Percentiles rank a stretch among this genome's conserved stretches.
These are phyloP conservation scores for Hapalemur alaotrensis DNA, from an alignment of 2,797 vertebrate species.

Conservation along the genomic window DNA sequence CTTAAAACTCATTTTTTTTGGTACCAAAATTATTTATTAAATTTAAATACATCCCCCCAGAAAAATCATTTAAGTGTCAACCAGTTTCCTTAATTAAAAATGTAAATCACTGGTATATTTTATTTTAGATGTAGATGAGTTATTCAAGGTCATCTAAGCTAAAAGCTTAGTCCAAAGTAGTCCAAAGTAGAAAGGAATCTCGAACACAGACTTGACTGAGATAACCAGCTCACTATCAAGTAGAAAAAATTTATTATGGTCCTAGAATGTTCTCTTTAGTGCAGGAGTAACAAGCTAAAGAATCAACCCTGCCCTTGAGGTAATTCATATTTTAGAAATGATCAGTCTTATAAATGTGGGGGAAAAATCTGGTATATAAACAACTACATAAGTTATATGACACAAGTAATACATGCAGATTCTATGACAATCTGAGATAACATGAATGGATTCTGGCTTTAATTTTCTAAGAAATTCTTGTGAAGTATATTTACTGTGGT, in stretches of 20 bases:
- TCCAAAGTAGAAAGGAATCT: not conserved
- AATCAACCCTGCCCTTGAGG: not conserved
- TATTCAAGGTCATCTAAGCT: not conserved
- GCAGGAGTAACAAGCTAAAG: not conserved
- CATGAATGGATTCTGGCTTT: slow-evolving; percentile 27
- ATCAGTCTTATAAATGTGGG: not conserved
- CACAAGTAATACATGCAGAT: not conserved
- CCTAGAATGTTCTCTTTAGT: not conserved
- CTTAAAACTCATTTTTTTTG: not conserved
- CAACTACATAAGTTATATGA: not conserved
- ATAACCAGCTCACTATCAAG: not conserved
- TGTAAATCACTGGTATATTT: not conserved
- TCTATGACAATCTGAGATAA: not conserved
- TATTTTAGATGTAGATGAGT: not conserved
- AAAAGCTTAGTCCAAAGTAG: not conserved
- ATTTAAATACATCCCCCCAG: not conserved
- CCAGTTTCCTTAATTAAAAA: not conserved
- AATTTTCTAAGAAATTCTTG: not conserved
- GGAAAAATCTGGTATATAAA: not conserved
- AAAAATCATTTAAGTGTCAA: not conserved
- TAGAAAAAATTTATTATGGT: not conserved
- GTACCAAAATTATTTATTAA: not conserved
- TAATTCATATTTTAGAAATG: slow-evolving; percentile 1
- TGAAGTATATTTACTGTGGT: slow-evolving; percentile 15
- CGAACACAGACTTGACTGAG: not conserved